Percentiles rank a stretch among this genome's conserved stretches.
Conservation (phyloP, 1,140 invertebrate genomes). For the Samia ricini region DNA sequence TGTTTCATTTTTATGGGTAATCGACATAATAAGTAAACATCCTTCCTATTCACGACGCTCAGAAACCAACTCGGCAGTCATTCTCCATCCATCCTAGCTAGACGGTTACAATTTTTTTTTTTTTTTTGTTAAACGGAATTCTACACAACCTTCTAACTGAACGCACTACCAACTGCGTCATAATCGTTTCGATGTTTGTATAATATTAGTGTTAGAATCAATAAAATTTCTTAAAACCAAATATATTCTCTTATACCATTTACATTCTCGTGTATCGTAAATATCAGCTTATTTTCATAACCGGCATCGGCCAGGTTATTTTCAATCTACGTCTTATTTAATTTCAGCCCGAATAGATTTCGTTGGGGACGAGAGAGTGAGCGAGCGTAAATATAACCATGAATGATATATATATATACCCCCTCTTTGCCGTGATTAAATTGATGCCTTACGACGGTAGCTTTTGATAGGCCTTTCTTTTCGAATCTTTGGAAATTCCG, state of each 20-base stretch:
- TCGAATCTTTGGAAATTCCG: background rate
- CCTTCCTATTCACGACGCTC: too few relatives aligned
- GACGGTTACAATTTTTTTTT: too few relatives aligned
- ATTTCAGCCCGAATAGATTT: slow-evolving; percentile 20
- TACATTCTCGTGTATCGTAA: background rate
- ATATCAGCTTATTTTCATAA: background rate
- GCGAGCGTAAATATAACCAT: slow-evolving; percentile 17
- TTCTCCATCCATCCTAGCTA: too few relatives aligned
- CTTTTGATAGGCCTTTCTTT: background rate
- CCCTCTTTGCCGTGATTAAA: slow-evolving; percentile 20
- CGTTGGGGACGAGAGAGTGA: background rate
- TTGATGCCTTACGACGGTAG: slow-evolving; percentile 20
- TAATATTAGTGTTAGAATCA: too few relatives aligned
- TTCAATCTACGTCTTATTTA: slow-evolving; percentile 27
- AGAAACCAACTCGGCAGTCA: too few relatives aligned
- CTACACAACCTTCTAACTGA: too few relatives aligned
- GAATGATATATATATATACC: slow-evolving; percentile 15
- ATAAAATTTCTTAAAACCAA: background rate
- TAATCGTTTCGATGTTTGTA: too few relatives aligned
- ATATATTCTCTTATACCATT: too few relatives aligned
- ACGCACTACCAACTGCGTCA: too few relatives aligned
- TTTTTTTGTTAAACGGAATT: too few relatives aligned
- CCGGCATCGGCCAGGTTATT: slow-evolving; percentile 19
- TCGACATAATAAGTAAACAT: too few relatives aligned
- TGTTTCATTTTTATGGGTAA: too few relatives aligned